A percentile compares a stretch with the other conserved stretches of the same genome.
Conservation (phyloP, 2,797 vertebrate genomes). For the Liparis tanakae region DNA sequence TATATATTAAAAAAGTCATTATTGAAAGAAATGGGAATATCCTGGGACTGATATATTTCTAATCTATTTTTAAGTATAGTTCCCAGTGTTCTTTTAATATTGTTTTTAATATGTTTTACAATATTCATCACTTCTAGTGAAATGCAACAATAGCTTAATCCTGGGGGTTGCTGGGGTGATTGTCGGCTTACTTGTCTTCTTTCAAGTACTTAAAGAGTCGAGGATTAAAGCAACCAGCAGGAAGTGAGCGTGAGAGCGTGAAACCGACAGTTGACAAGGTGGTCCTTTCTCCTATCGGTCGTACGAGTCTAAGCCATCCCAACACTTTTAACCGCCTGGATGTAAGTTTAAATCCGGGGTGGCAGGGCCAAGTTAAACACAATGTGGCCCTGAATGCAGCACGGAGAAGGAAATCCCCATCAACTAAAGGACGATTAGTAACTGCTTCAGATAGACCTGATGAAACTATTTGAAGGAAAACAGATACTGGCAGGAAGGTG, state of each 20-base stretch:
- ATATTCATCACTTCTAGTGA: not conserved
- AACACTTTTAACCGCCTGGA: conserved; percentile 42
- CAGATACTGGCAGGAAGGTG: conserved; percentile 41
- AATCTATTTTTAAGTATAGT: not conserved
- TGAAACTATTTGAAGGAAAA: conserved; percentile 56
- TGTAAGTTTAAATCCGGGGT: conserved; percentile 20
- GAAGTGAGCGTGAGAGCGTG: conserved; percentile 13
- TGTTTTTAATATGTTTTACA: not conserved
- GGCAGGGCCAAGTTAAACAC: conserved; percentile 56
- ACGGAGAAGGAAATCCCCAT: conserved; percentile 10
- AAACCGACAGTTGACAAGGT: conserved; percentile 22
- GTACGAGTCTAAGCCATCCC: conserved; percentile 42
- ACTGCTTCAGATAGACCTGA: conserved; percentile 51
- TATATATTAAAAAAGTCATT: conserved; percentile 9
- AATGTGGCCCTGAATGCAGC: conserved; percentile 24
- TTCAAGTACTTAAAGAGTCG: not conserved
- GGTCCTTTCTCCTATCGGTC: conserved; percentile 44
- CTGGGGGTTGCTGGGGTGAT: not conserved
- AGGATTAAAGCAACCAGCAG: conserved; percentile 3
- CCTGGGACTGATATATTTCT: not conserved
- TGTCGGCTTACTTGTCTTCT: conserved; percentile 3
- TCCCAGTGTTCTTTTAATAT: not conserved
- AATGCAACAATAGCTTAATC: conserved; percentile 1
- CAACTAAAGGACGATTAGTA: conserved; percentile 40
- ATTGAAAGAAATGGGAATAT: not conserved